Evolutionary conservation across 2,797 vertebrate genomes (phyloP).

Genomic region (Bradypodion pumilum): DNA sequence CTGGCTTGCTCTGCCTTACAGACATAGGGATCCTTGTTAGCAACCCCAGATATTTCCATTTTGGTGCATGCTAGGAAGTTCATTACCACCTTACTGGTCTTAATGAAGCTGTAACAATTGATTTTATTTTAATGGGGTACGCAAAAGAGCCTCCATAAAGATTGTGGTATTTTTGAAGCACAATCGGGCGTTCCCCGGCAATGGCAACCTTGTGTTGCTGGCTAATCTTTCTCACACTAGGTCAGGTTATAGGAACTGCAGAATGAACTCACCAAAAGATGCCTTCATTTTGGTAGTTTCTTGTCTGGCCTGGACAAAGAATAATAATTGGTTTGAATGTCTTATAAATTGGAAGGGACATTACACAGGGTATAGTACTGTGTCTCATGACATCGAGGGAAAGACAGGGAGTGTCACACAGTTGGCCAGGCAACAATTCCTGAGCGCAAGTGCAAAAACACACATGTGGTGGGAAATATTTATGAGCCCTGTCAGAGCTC

Average conservation of each 20-base stretch:
- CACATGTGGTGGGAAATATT: neutral
- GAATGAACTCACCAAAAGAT: no score
- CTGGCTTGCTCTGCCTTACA: neutral
- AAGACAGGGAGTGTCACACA: neutral
- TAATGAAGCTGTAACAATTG: neutral
- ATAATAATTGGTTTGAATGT: neutral
- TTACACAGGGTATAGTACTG: neutral
- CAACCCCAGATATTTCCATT: neutral
- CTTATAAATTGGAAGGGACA: neutral
- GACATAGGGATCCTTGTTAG: neutral
- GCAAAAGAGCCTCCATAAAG: no score
- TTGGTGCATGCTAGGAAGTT: neutral
- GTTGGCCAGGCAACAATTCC: neutral
- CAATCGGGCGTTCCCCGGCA: no score
- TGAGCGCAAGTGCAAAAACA: no score
- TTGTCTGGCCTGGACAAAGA: no score
- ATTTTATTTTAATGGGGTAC: no score
- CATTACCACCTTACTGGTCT: neutral
- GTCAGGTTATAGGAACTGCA: no score
- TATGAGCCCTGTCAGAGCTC: neutral
- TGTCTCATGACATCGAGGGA: neutral
- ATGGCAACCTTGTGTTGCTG: no score
- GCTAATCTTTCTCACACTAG: no score
- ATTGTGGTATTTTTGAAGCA: no score
- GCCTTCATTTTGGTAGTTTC: no score